Evolutionary conservation across 2,113 vertebrate genomes (phyloP).

Genomic region (Poecile atricapillus): DNA sequence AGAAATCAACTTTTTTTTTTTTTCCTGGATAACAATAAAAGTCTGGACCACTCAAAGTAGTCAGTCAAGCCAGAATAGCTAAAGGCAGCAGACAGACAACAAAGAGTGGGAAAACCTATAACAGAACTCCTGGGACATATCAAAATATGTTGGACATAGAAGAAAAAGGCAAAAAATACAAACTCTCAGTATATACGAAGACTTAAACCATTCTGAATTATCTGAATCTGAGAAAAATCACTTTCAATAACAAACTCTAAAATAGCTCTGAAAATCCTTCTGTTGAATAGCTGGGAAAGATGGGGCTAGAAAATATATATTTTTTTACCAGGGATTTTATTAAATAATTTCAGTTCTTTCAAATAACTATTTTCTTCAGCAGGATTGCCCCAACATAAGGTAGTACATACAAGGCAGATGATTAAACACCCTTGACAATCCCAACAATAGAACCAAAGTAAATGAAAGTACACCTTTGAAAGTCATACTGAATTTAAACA

Average conservation of each 20-base stretch:
- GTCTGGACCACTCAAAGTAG: background rate
- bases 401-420: background rate
- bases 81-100: background rate
- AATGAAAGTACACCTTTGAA: background rate
- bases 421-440: background rate
- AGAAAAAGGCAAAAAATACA: background rate
- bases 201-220: slow-evolving; percentile 3
- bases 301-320: background rate
- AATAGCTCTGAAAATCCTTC: background rate
- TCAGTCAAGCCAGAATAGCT: background rate
- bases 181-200: background rate
- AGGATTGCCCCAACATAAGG: background rate
- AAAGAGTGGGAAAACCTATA: background rate
- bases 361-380: background rate
- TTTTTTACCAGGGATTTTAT: background rate
- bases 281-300: background rate
- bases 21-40: background rate
- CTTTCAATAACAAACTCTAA: background rate
- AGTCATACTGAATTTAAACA: background rate
- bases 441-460: background rate
- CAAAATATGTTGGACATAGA: background rate
- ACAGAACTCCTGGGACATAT: background rate
- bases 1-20: background rate
- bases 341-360: background rate
- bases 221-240: background rate